phyloP scores from a whole-genome alignment of 2,888 invertebrate genomes.

The Apodemia hepburni region DNA sequence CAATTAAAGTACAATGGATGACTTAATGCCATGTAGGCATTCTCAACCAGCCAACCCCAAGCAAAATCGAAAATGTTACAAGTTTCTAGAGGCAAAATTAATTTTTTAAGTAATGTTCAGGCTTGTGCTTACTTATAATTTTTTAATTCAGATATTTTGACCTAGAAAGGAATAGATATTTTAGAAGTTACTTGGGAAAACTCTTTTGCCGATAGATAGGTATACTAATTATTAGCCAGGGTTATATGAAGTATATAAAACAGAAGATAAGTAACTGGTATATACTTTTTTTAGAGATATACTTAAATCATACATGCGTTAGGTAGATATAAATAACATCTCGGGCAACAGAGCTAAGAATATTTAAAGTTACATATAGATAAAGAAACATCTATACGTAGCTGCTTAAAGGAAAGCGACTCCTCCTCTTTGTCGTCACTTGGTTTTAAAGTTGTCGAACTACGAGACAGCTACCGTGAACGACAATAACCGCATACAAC shows the following conservation, averaged over 20 bases:
- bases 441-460: conserved; percentile 11
- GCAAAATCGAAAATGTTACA: too few relatives aligned
- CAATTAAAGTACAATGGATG: too few relatives aligned
- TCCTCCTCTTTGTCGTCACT: conserved; percentile 1
- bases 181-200: too few relatives aligned
- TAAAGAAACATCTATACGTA: background rate
- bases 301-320: background rate
- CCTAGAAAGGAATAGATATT: too few relatives aligned
- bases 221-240: too few relatives aligned
- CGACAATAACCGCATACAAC: background rate
- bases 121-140: too few relatives aligned
- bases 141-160: too few relatives aligned
- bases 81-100: too few relatives aligned
- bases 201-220: too few relatives aligned
- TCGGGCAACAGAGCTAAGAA: background rate
- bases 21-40: too few relatives aligned
- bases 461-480: background rate
- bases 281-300: background rate
- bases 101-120: too few relatives aligned
- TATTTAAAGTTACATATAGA: conserved; percentile 8
- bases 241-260: background rate
- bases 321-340: background rate
- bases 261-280: background rate
- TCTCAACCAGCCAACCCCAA: too few relatives aligned
- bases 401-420: background rate